phyloP scores from a whole-genome alignment of 2,888 invertebrate genomes.

The Drosophila incognita region DNA sequence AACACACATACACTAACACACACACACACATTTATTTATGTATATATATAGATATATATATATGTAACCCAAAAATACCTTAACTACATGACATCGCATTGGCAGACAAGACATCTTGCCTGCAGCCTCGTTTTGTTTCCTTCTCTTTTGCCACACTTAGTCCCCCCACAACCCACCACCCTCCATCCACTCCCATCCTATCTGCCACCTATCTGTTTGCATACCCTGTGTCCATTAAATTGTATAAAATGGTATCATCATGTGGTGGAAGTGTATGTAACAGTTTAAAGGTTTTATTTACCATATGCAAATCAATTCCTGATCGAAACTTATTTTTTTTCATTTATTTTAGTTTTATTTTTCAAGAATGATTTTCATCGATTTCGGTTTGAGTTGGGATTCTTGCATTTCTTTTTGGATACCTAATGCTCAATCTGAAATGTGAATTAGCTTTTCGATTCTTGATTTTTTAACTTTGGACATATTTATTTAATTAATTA shows the following conservation, averaged over 20 bases:
- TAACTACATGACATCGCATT: conserved; percentile 67
- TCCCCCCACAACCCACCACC: not conserved
- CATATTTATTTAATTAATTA: no score
- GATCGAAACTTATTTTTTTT: not conserved
- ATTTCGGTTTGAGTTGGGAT: not conserved
- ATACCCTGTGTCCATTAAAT: conserved; percentile 3
- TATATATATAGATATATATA: not conserved
- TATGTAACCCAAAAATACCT: conserved; percentile 53
- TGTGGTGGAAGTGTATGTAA: not conserved
- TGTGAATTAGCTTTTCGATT: not conserved
- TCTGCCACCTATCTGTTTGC: not conserved
- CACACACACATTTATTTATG: conserved; percentile 32
- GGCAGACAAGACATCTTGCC: conserved; percentile 61
- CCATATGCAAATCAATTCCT: not conserved
- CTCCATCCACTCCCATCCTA: not conserved
- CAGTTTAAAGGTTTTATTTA: not conserved
- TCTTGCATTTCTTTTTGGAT: not conserved
- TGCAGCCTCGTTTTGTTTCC: conserved; percentile 51
- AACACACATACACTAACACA: conserved; percentile 22
- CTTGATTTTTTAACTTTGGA: not conserved
- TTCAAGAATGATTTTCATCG: not conserved
- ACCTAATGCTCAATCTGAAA: not conserved
- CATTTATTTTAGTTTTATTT: not conserved
- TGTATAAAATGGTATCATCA: not conserved
- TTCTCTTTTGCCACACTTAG: conserved; percentile 16